Percentiles rank a stretch among this genome's conserved stretches.
Evolutionary conservation across 2,113 vertebrate species (phyloP).

Genomic region (Anguilla japonica): DNA sequence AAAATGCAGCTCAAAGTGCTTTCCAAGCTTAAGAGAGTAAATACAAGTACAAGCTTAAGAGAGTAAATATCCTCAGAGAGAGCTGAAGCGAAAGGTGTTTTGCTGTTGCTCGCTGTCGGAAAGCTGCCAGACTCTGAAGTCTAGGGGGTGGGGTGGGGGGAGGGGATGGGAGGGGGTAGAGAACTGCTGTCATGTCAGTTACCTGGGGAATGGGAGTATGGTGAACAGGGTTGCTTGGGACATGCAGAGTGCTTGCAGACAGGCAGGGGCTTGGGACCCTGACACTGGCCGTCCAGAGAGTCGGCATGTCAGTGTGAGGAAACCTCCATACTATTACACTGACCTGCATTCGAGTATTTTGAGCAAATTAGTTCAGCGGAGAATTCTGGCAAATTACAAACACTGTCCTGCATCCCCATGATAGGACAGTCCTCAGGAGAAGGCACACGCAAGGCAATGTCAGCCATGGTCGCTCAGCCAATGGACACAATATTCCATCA

Average conservation of each 20-base stretch:
- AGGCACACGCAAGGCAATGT: neutral
- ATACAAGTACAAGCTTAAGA: neutral
- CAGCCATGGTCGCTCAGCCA: neutral
- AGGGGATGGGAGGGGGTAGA: too few species aligned
- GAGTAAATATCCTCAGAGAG: neutral
- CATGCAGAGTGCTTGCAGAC: neutral
- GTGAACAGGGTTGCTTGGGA: neutral
- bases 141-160: neutral
- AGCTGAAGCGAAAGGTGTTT: neutral
- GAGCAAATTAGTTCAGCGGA: neutral
- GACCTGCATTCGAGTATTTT: too few species aligned
- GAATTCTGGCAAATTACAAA: neutral
- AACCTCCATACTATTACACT: too few species aligned
- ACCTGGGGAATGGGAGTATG: neutral
- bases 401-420: neutral
- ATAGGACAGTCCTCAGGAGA: neutral
- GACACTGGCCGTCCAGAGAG: too few species aligned
- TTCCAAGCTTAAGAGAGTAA: too few species aligned
- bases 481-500: neutral
- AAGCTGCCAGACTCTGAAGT: neutral
- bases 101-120: neutral
- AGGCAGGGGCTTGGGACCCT: neutral
- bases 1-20: too few species aligned
- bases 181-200: neutral
- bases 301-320: too few species aligned